These are phyloP conservation scores for Phyllotis vaccarum DNA, from an alignment of 2,797 vertebrate genomes.

Conservation along the genomic window DNA sequence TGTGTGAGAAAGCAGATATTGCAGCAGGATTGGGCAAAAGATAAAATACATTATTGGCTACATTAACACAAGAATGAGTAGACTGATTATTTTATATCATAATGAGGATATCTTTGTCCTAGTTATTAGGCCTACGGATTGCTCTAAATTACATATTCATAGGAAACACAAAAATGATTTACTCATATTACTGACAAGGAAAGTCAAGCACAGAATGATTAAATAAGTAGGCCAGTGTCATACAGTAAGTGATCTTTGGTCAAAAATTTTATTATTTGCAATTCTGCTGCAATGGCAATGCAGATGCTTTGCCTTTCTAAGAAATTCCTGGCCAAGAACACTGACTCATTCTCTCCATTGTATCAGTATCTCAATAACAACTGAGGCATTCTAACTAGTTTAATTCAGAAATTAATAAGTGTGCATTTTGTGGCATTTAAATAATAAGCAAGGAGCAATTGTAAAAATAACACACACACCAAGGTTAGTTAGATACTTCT, in stretches of 20 bases:
- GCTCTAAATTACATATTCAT: constrained; percentile 40
- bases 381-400: not conserved
- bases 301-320: not conserved
- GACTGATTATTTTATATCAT: constrained; percentile 13
- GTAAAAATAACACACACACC: not conserved
- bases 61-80: constrained; percentile 33
- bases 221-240: not conserved
- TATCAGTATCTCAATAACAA: not conserved
- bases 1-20: constrained; percentile 34
- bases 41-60: constrained; percentile 23
- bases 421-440: not conserved
- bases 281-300: not conserved
- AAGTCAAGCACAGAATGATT: constrained; percentile 13
- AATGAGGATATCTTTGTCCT: constrained; percentile 11
- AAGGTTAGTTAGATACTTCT: not conserved
- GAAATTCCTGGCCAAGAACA: not conserved
- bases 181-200: constrained; percentile 21
- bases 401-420: constrained; percentile 23
- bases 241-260: not conserved
- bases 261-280: not conserved
- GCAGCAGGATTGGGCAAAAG: not conserved
- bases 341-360: not conserved
- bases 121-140: constrained; percentile 1
- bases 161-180: constrained; percentile 38
- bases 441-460: not conserved